phyloP scores from a whole-genome alignment of 2,113 vertebrate species.

The Panthera tigris region DNA sequence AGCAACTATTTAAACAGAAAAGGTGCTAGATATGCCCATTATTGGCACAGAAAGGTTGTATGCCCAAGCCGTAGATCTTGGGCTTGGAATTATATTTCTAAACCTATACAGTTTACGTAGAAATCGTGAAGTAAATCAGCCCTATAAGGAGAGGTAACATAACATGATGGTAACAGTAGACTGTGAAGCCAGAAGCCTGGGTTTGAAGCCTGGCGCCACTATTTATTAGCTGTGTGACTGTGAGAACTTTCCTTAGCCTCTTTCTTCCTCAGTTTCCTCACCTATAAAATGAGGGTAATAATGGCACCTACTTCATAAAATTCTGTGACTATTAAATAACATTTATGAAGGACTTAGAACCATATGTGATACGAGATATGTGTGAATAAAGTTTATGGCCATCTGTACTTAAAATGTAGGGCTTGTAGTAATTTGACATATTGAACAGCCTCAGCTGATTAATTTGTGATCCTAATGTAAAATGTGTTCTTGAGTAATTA shows the following conservation, averaged over 20 bases:
- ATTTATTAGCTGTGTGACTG: neutral
- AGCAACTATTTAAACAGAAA: neutral
- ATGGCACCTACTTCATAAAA: neutral
- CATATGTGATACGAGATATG: neutral
- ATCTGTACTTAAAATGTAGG: neutral
- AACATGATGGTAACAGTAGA: neutral
- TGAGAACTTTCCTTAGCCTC: neutral
- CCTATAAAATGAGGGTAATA: neutral
- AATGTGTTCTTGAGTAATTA: neutral
- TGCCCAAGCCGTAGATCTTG: neutral
- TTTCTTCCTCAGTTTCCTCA: neutral
- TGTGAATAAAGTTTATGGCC: neutral
- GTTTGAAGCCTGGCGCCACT: neutral
- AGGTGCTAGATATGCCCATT: neutral
- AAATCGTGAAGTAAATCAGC: neutral
- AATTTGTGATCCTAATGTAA: neutral
- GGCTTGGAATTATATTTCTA: neutral
- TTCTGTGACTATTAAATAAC: conserved; percentile 11
- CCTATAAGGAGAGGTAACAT: neutral
- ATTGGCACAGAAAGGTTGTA: neutral
- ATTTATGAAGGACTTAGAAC: conserved; percentile 12
- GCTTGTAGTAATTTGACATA: neutral
- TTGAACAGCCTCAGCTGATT: neutral
- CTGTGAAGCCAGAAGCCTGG: neutral
- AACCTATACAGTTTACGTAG: neutral